phyloP scores from a whole-genome alignment of 2,888 invertebrate species.

The Trachelus stipa region DNA sequence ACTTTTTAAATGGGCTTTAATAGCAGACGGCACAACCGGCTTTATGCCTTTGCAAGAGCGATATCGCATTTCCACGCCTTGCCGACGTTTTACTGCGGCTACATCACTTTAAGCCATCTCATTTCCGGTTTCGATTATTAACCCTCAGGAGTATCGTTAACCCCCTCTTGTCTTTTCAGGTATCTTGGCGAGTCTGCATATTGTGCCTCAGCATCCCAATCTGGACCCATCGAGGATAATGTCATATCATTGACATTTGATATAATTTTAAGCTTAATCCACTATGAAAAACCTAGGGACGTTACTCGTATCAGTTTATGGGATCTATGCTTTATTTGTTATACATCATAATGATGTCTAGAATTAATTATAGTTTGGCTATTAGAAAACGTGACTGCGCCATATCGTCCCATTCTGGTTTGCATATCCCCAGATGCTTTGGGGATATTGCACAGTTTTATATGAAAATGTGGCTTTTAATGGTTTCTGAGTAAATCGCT shows the following conservation, averaged over 20 bases:
- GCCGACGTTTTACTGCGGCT: not conserved
- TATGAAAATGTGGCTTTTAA: not conserved
- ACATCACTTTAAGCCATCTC: not conserved
- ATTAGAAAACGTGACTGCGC: not conserved
- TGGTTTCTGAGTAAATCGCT: not conserved
- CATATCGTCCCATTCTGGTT: not conserved
- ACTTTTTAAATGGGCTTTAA: conserved; percentile 1
- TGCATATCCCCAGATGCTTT: not conserved
- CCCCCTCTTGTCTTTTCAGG: not conserved
- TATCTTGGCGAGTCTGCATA: not conserved
- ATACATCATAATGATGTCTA: not conserved
- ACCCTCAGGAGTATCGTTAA: not conserved
- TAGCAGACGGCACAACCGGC: not conserved
- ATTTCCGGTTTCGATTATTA: not conserved
- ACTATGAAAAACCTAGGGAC: not conserved
- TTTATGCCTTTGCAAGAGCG: not conserved
- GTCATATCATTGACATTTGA: not conserved
- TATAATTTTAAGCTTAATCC: not conserved
- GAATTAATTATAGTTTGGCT: not conserved
- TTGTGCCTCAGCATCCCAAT: not conserved
- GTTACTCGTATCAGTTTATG: not conserved
- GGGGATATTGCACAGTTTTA: not conserved
- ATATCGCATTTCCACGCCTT: not conserved
- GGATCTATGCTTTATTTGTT: not conserved
- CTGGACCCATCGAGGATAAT: not conserved